phyloP scores from a whole-genome alignment of 92 coral and sea anemone species.

The Zoanthus gigantus region DNA sequence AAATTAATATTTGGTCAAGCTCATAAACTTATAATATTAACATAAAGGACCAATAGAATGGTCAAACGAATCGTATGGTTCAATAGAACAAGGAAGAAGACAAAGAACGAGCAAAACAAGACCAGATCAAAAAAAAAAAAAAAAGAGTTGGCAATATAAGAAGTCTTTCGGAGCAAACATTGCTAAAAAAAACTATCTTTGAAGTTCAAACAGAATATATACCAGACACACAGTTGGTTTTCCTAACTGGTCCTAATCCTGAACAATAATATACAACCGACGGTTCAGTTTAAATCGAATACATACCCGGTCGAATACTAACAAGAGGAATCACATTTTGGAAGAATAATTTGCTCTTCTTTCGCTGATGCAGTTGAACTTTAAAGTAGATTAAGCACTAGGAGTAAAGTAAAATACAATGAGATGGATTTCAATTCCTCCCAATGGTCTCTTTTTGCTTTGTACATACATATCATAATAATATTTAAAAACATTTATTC shows the following conservation, averaged over 20 bases:
- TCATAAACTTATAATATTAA: background rate
- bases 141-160: background rate
- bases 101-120: background rate
- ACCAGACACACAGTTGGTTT: background rate
- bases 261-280: background rate
- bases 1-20: background rate
- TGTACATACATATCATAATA: too few species aligned
- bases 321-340: conserved; percentile 86
- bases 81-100: background rate
- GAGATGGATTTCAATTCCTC: background rate
- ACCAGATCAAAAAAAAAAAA: background rate
- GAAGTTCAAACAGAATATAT: too few species aligned
- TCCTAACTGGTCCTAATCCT: background rate
- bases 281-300: background rate
- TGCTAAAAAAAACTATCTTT: background rate
- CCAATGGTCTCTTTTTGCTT: background rate
- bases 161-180: background rate
- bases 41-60: background rate
- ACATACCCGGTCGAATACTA: conserved; percentile 79
- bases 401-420: background rate
- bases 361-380: conserved; percentile 77
- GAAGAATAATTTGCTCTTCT: conserved; percentile 74
- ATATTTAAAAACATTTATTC: too few species aligned
- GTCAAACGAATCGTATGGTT: background rate
- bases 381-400: conserved; percentile 91